These are phyloP conservation scores for Drepanosiphum platanoidis DNA, from an alignment of 2,888 invertebrate genomes.

Conservation along the genomic window DNA sequence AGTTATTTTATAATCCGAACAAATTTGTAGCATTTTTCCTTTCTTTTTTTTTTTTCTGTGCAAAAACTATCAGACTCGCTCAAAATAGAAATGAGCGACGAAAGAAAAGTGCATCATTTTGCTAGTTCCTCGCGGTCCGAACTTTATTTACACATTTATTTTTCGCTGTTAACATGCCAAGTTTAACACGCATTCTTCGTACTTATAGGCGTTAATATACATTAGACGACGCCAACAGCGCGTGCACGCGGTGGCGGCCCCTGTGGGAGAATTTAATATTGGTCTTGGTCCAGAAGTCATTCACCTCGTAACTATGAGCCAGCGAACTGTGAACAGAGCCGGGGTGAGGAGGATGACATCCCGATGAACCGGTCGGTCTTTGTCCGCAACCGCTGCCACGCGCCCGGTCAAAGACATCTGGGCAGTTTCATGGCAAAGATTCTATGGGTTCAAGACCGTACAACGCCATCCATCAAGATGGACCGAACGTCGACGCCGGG, in stretches of 20 bases:
- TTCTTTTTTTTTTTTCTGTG: not conserved
- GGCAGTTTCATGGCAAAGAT: conserved; percentile 33
- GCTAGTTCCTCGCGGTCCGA: not conserved
- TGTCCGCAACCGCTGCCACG: conserved; percentile 48
- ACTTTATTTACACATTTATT: conserved; percentile 13
- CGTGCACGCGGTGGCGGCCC: conserved; percentile 17
- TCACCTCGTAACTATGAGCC: conserved; percentile 40
- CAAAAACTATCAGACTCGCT: conserved; percentile 23
- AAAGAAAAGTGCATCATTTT: conserved; percentile 28
- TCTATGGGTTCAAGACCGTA: conserved; percentile 59
- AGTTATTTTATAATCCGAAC: conserved; percentile 15
- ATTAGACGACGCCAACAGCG: conserved; percentile 21
- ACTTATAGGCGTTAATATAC: conserved; percentile 22
- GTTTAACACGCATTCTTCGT: conserved; percentile 33
- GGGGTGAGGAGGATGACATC: conserved; percentile 56
- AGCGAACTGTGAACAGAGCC: conserved; percentile 8
- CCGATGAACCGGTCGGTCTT: conserved; percentile 62
- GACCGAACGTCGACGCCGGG: conserved; percentile 10
- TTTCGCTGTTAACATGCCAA: conserved; percentile 39
- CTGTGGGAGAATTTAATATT: conserved; percentile 54
- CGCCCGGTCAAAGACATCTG: conserved; percentile 61
- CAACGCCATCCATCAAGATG: conserved; percentile 38
- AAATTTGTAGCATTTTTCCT: not conserved
- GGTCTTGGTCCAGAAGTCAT: conserved; percentile 61
- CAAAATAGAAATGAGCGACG: conserved; percentile 38